Evolutionary conservation across 2,113 vertebrate genomes (phyloP).

Genomic region (Pelvicachromis taeniatus): DNA sequence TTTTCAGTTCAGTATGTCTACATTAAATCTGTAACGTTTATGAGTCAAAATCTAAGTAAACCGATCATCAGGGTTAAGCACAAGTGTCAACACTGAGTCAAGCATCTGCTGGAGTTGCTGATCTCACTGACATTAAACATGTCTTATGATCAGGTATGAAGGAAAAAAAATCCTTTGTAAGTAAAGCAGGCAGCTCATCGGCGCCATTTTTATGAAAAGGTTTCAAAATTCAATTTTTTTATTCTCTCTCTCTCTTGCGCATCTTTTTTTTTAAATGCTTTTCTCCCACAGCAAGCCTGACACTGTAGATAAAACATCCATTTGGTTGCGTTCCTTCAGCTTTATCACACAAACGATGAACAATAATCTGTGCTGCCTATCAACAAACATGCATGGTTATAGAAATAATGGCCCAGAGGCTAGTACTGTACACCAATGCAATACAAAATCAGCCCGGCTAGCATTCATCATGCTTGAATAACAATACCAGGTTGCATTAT

Average conservation of each 20-base stretch:
- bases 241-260: background rate
- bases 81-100: background rate
- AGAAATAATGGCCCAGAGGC: background rate
- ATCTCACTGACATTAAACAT: background rate
- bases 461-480: background rate
- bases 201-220: background rate
- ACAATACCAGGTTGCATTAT: background rate
- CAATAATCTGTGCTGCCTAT: constrained; percentile 32
- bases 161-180: background rate
- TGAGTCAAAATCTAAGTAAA: background rate
- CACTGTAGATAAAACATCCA: constrained; percentile 12
- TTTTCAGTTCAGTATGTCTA: background rate
- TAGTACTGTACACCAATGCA: background rate
- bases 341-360: constrained; percentile 31
- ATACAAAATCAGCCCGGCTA: background rate
- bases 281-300: background rate
- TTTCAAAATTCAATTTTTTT: background rate
- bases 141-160: background rate
- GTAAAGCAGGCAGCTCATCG: background rate
- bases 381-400: background rate
- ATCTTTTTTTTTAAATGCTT: background rate
- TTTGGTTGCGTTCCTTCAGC: constrained; percentile 4
- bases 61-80: background rate
- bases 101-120: background rate
- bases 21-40: background rate